These are phyloP conservation scores for Arnoldichthys spilopterus DNA, from an alignment of 2,797 vertebrate genomes.

Conservation along the genomic window DNA sequence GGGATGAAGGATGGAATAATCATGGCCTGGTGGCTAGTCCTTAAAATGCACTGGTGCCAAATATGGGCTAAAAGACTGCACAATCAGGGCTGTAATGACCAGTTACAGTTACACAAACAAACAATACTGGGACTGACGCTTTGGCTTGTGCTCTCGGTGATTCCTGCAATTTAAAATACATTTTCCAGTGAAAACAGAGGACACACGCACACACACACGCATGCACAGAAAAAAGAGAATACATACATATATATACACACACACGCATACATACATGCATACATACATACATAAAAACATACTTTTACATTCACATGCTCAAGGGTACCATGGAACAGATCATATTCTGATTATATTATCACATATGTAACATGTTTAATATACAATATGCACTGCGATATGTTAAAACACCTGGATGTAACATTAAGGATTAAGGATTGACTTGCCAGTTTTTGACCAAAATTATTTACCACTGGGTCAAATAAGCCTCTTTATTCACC, in stretches of 20 bases:
- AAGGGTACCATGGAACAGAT: no score
- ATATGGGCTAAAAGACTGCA: conserved; percentile 68
- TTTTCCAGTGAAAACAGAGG: conserved; percentile 35
- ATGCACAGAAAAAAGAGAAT: conserved; percentile 50
- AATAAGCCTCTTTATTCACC: no score
- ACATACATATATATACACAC: conserved; percentile 49
- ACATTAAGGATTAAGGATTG: no score
- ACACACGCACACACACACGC: neutral
- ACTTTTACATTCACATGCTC: no score
- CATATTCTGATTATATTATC: no score
- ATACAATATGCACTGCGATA: no score
- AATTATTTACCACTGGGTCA: no score
- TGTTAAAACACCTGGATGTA: no score
- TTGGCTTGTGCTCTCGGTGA: conserved; percentile 67
- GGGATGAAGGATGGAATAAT: conserved; percentile 45
- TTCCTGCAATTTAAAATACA: conserved; percentile 59
- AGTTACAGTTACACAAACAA: conserved; percentile 77
- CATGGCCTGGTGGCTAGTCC: conserved; percentile 30
- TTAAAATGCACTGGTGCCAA: conserved; percentile 70
- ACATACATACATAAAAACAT: no score
- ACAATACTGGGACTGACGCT: conserved; percentile 69
- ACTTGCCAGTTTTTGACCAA: no score
- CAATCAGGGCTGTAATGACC: conserved; percentile 75
- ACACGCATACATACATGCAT: no score
- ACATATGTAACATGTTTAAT: no score